Percentiles rank a stretch among this genome's conserved stretches.
Evolutionary conservation across 2,113 vertebrate genomes (phyloP).

Genomic region (Chloropsis hardwickii): DNA sequence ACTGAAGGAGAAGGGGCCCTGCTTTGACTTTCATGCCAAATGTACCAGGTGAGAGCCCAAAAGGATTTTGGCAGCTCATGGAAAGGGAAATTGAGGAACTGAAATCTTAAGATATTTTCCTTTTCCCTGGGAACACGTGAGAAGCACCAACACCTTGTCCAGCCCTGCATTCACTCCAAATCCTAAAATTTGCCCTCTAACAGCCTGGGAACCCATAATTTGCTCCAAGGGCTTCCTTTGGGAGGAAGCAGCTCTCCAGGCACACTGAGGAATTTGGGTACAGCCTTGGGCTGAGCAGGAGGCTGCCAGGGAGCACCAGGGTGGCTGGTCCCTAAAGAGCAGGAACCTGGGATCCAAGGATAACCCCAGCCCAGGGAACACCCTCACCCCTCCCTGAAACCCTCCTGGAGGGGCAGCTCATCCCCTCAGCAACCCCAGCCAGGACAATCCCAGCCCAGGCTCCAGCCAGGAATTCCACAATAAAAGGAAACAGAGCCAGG

Average conservation of each 20-base stretch:
- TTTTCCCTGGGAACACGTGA: background rate
- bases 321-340: background rate
- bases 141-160: background rate
- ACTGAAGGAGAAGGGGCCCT: background rate
- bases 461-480: background rate
- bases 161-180: background rate
- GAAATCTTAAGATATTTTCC: background rate
- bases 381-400: background rate
- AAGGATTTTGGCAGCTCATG: background rate
- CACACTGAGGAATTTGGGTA: background rate
- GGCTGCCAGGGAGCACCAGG: accelerated
- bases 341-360: background rate
- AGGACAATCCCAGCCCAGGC: accelerated
- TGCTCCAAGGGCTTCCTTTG: background rate
- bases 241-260: background rate
- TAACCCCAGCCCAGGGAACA: too few relatives aligned
- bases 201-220: background rate
- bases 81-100: background rate
- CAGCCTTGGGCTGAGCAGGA: background rate
- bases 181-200: background rate
- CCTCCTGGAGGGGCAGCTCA: background rate
- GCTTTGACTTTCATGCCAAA: background rate
- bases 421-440: background rate
- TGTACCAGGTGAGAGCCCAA: background rate
- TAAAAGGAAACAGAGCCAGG: background rate